A percentile compares a stretch with the other conserved stretches of the same genome.
phyloP scores from a whole-genome alignment of 2,888 invertebrate species.

The Saturnia pavonia region DNA sequence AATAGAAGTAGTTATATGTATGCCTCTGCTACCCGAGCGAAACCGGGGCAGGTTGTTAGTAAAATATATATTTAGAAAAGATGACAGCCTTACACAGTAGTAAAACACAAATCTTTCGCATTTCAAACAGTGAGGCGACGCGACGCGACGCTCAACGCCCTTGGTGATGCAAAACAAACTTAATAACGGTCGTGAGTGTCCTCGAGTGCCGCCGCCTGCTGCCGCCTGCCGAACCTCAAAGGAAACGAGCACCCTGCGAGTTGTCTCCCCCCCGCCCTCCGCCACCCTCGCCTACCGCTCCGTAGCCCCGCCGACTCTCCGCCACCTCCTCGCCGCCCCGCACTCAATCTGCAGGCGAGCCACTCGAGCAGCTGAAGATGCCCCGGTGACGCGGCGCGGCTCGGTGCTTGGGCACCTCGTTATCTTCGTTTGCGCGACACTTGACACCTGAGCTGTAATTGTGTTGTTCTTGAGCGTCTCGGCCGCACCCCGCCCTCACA shows the following conservation, averaged over 20 bases:
- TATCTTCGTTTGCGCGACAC: constrained; percentile 38
- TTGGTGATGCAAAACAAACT: constrained; percentile 2
- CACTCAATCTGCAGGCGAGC: background rate
- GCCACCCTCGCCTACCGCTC: too few species aligned
- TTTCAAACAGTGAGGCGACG: constrained; percentile 44
- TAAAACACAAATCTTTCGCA: constrained; percentile 41
- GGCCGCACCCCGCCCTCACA: background rate
- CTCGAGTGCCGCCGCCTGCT: background rate
- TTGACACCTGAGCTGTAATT: constrained; percentile 52
- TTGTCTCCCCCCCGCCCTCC: background rate
- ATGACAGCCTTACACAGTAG: background rate
- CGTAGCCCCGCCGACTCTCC: too few species aligned
- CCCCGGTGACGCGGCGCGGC: background rate
- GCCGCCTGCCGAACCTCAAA: background rate
- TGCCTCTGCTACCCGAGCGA: too few species aligned
- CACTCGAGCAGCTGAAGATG: constrained; percentile 17
- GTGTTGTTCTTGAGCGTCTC: constrained; percentile 36
- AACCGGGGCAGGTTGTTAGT: too few species aligned
- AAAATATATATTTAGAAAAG: background rate
- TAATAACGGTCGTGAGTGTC: constrained; percentile 1
- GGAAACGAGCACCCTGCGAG: background rate
- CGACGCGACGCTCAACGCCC: constrained; percentile 35
- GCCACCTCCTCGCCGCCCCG: background rate
- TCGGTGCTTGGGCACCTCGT: background rate
- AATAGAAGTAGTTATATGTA: too few species aligned